Evolutionary conservation across 2,113 vertebrate species (phyloP).

Genomic region (Oplegnathus fasciatus): DNA sequence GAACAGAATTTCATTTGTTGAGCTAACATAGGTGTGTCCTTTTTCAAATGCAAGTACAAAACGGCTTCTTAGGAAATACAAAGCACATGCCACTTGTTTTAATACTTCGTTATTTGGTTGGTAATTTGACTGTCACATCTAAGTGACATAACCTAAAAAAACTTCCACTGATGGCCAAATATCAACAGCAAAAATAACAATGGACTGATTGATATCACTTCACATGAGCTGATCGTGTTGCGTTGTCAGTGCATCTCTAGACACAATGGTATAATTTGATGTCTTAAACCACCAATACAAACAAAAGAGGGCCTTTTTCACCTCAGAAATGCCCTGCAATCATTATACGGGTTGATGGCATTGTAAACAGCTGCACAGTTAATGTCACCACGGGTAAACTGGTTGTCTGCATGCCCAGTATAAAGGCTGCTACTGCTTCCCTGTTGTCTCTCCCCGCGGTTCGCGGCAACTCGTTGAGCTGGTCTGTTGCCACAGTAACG

Average conservation of each 20-base stretch:
- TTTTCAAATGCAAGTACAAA: background rate
- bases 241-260: background rate
- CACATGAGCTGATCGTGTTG: background rate
- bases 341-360: background rate
- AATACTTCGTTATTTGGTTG: background rate
- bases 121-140: background rate
- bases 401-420: background rate
- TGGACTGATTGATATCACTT: background rate
- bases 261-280: background rate
- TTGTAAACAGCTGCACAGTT: background rate
- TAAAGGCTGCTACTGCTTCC: background rate
- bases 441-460: background rate
- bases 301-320: background rate
- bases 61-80: background rate
- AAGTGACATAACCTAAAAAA: background rate
- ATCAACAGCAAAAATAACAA: background rate
- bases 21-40: background rate
- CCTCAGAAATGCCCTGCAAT: background rate
- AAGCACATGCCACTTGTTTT: background rate
- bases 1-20: background rate
- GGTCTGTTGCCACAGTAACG: slow-evolving; percentile 19
- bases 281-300: background rate
- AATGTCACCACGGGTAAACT: background rate
- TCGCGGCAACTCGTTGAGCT: slow-evolving; percentile 55
- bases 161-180: background rate